phyloP scores from a whole-genome alignment of 2,113 vertebrate species.

The Saguinus imperator region DNA sequence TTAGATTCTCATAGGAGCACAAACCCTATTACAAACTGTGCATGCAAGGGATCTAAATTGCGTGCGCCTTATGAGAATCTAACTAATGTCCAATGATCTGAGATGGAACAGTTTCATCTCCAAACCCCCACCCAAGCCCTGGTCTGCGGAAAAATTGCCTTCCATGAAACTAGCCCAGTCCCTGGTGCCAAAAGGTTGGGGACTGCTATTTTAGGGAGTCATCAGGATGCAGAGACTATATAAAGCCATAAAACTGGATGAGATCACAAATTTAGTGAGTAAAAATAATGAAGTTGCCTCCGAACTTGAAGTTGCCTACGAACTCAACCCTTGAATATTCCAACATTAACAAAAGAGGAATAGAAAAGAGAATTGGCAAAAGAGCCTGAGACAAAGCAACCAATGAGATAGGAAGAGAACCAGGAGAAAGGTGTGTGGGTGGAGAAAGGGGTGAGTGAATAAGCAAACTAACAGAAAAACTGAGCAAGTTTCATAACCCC shows the following conservation, averaged over 20 bases:
- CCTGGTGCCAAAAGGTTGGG: too few relatives aligned
- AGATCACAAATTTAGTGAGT: neutral
- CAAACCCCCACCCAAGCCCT: too few relatives aligned
- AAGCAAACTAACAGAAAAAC: neutral
- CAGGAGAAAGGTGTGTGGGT: neutral
- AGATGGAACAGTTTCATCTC: too few relatives aligned
- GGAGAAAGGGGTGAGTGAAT: neutral
- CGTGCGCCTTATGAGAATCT: too few relatives aligned
- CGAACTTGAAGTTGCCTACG: constrained; percentile 1
- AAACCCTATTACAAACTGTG: too few relatives aligned
- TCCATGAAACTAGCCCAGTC: too few relatives aligned
- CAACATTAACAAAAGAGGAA: constrained; percentile 32
- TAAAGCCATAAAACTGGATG: neutral
- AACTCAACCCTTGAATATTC: neutral
- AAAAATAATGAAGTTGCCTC: constrained; percentile 4
- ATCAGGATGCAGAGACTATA: neutral
- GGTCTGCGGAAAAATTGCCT: too few relatives aligned
- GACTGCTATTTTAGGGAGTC: neutral
- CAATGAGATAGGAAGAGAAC: neutral
- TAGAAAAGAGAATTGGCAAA: neutral
- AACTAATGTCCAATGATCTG: too few relatives aligned
- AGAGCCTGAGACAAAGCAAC: neutral
- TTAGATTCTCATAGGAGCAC: too few relatives aligned
- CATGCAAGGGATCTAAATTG: too few relatives aligned
- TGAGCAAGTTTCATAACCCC: neutral